Percentiles rank a stretch among this genome's conserved stretches.
Evolutionary conservation across 2,113 vertebrate species (phyloP).

Genomic region (Phylloscopus whistleri): DNA sequence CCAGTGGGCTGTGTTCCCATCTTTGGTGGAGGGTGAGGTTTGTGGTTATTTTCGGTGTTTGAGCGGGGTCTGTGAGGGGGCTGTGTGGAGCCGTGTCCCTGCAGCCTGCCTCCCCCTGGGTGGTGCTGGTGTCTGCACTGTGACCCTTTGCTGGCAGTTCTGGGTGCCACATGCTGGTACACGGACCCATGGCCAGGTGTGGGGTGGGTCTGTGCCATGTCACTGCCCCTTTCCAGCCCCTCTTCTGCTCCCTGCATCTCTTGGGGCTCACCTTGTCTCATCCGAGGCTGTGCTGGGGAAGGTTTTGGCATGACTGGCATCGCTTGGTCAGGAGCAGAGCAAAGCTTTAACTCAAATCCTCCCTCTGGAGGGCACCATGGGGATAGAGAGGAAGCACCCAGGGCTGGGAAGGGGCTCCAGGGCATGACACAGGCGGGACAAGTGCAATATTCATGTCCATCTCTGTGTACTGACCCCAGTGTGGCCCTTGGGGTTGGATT

Average conservation of each 20-base stretch:
- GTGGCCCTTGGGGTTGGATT: background rate
- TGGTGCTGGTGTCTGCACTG: background rate
- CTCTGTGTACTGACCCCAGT: rapidly evolving
- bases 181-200: rapidly evolving
- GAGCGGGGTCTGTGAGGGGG: background rate
- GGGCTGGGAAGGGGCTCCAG: background rate
- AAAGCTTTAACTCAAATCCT: background rate
- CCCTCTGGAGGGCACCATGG: background rate
- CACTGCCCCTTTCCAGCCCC: background rate
- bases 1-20: rapidly evolving
- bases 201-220: background rate
- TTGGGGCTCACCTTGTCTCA: background rate
- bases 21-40: background rate
- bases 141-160: background rate
- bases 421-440: background rate
- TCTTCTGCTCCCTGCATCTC: background rate
- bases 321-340: background rate
- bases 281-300: background rate
- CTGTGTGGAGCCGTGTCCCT: background rate
- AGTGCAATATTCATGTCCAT: slow-evolving; percentile 30
- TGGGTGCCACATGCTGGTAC: rapidly evolving
- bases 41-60: background rate
- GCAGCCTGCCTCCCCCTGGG: background rate
- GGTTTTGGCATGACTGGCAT: background rate
- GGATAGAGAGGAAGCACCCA: background rate